Conservation (phyloP, 1,140 invertebrate genomes). For the Listronotus oregonensis region DNA sequence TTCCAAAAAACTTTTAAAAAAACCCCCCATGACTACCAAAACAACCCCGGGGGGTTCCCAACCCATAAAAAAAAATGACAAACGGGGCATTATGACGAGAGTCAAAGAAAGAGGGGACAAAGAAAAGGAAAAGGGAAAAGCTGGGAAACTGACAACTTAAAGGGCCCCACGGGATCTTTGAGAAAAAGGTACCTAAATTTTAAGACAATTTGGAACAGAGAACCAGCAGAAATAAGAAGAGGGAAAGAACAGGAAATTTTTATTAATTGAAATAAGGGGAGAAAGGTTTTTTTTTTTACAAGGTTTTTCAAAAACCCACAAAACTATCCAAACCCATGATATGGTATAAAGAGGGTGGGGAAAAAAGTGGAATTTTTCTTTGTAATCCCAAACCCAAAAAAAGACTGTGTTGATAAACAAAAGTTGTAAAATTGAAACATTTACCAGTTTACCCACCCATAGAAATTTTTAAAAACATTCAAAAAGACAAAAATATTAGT, state of each 20-base stretch:
- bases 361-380: no score
- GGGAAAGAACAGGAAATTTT: constrained; percentile 60
- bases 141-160: constrained; percentile 98
- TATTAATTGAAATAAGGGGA: no score
- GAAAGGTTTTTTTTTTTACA: no score
- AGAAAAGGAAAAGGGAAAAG: constrained; percentile 90
- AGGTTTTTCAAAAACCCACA: no score
- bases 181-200: constrained; percentile 96
- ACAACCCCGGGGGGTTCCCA: constrained; percentile 39
- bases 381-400: no score
- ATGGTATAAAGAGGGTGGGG: no score
- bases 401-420: no score
- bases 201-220: constrained; percentile 84
- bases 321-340: no score
- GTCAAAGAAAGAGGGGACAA: constrained; percentile 79
- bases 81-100: constrained; percentile 88
- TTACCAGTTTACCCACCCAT: no score
- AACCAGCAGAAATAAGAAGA: constrained; percentile 74
- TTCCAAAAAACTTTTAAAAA: constrained; percentile 19
- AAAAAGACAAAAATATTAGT: no score
- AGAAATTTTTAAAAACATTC: no score
- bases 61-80: constrained; percentile 58
- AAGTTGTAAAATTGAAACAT: no score
- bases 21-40: constrained; percentile 35
- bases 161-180: constrained; percentile 94